phyloP scores from a whole-genome alignment of 2,888 invertebrate genomes.

The Coremacera marginata region DNA sequence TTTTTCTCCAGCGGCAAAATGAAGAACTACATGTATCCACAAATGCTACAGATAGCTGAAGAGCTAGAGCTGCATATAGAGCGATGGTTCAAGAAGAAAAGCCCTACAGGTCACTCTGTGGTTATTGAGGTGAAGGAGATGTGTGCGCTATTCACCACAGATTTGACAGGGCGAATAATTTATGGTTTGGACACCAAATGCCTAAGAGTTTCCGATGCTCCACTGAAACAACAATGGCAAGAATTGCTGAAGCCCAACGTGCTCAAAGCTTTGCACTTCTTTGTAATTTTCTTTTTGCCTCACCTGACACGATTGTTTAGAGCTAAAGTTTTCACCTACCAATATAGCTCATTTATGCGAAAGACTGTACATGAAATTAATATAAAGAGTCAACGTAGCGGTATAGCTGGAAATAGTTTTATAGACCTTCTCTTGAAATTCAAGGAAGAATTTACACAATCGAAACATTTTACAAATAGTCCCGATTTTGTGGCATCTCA shows the following conservation, averaged over 20 bases:
- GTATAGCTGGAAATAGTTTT: too few species aligned
- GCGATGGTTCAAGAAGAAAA: constrained; percentile 5
- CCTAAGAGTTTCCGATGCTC: constrained; percentile 53
- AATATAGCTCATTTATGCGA: constrained; percentile 62
- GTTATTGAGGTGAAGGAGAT: constrained; percentile 56
- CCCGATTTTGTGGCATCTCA: constrained; percentile 62
- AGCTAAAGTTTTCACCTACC: constrained; percentile 58
- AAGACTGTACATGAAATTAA: constrained; percentile 58
- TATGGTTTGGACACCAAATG: constrained; percentile 59
- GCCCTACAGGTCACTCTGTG: background rate
- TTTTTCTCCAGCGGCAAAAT: constrained; percentile 59
- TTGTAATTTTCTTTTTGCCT: constrained; percentile 60
- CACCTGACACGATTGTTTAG: constrained; percentile 50
- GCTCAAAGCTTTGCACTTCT: constrained; percentile 54
- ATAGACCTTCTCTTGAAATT: background rate
- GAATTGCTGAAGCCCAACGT: constrained; percentile 54
- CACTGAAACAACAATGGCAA: constrained; percentile 53
- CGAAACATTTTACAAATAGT: constrained; percentile 32
- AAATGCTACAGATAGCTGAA: constrained; percentile 54
- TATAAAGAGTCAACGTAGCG: constrained; percentile 53
- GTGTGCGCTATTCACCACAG: constrained; percentile 63
- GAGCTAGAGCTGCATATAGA: constrained; percentile 55
- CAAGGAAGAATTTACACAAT: constrained; percentile 17
- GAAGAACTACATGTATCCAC: constrained; percentile 62
- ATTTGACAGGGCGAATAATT: constrained; percentile 60